phyloP scores from a whole-genome alignment of 2,888 invertebrate genomes.

The Chymomyza procnemis region DNA sequence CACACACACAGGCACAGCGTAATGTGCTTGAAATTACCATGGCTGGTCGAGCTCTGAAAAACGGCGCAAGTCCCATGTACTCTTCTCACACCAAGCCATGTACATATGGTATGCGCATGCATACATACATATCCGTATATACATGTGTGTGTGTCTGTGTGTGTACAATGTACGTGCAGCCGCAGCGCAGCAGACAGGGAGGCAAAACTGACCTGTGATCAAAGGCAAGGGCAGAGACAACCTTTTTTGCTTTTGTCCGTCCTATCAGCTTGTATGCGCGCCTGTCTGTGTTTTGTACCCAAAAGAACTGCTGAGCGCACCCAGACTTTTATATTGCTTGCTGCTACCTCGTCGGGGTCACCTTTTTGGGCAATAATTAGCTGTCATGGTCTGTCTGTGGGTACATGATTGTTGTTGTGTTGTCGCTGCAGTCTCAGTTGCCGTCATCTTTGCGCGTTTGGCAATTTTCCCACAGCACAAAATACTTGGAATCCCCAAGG shows the following conservation, averaged over 20 bases:
- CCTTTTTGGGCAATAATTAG: neutral
- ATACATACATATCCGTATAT: neutral
- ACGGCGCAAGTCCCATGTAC: conserved; percentile 24
- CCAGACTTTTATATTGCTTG: neutral
- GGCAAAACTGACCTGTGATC: conserved; percentile 68
- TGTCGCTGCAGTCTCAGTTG: neutral
- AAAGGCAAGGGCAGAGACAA: conserved; percentile 31
- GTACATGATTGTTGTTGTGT: neutral
- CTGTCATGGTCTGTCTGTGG: neutral
- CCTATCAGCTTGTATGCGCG: neutral
- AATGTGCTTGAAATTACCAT: conserved; percentile 6
- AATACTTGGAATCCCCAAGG: no score
- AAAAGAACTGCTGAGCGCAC: neutral
- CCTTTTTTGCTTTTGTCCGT: conserved; percentile 13
- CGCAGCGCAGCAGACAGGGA: conserved; percentile 35
- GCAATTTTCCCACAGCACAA: neutral
- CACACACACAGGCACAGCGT: neutral
- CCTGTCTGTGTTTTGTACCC: conserved; percentile 8
- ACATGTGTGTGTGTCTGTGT: no score
- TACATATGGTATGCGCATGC: neutral
- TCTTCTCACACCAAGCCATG: neutral
- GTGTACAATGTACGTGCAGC: neutral
- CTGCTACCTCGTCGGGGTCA: neutral
- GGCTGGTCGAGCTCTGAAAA: conserved; percentile 16
- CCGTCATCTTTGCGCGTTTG: neutral